Evolutionary conservation across 2,888 invertebrate species (phyloP), one percentile per base, ranked within the genome.

Genomic region (Platycnemis pennipes): DNA sequence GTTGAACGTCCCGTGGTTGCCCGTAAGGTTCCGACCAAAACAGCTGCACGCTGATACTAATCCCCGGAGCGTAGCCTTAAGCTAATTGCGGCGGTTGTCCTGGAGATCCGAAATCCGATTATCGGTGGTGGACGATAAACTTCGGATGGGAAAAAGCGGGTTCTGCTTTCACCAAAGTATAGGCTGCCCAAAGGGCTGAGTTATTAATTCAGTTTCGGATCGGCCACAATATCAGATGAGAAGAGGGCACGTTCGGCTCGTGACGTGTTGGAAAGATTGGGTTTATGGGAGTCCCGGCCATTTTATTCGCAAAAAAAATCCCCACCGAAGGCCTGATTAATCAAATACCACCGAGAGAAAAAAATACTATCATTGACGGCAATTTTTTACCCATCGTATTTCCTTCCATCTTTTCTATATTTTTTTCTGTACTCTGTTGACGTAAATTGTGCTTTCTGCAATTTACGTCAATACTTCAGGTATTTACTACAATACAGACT

Each of bases 61-160:
- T 77, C 77, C 37, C 31, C n/a, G 31, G 8, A 11, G 77, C 31
- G n/a, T 37, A 13, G 77, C 77, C 77, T 37, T 77, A 37, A 77
- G 77, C 77, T 77, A 77, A 77, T 77, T 77, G 77, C 77, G 77
- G 77, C n/a, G 26, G 77, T 8, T 19, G 31, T 37, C 77, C 31
- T 26, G 11, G 77, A 77, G 77, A 77, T 77, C 77, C 31, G 77
- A 77, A 77, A 77, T 77, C 77, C 31, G 77, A 77, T 77, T 77
- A 77, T 37, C 77, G 77, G 77, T 4, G 13, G 77, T 2, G 77
- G 77, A 77, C 77, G 77, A 77, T 77, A 77, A 77, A 77, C 37
- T 77, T 13, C 37, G 77, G 77, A 77, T 77, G 77, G 26, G 77
- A 77, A 77, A 77, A 77, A 77, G 13, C 37, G 77, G 31, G 77